Percentiles rank a stretch among this genome's conserved stretches.
These are phyloP conservation scores for Batillaria attramentaria DNA, from an alignment of 1,140 invertebrate genomes.

Conservation along the genomic window DNA sequence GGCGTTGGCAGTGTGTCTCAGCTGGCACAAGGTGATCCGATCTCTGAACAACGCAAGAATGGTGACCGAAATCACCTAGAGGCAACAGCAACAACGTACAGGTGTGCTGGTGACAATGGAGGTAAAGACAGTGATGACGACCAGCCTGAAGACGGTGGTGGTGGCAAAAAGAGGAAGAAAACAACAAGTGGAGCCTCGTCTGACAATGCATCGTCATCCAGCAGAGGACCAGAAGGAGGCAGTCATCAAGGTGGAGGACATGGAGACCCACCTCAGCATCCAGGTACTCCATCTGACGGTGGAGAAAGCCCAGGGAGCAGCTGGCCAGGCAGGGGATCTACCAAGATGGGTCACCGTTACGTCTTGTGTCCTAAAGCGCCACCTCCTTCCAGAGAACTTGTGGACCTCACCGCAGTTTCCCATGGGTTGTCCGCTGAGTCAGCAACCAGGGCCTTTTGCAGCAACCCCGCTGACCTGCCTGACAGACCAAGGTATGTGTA, in stretches of 20 bases:
- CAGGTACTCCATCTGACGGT: not conserved
- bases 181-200: not conserved
- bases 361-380: slow-evolving; percentile 38
- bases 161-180: slow-evolving; percentile 11
- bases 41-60: not conserved
- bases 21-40: not conserved
- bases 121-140: not conserved
- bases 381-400: slow-evolving; percentile 43
- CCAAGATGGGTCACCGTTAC: too few relatives aligned
- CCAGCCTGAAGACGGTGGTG: slow-evolving; percentile 18
- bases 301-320: not conserved
- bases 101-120: not conserved
- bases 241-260: not conserved
- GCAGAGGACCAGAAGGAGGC: not conserved
- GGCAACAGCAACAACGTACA: not conserved
- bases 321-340: too few relatives aligned
- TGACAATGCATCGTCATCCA: not conserved
- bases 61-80: not conserved
- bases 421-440: slow-evolving; percentile 47
- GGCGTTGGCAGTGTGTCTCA: not conserved
- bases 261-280: too few relatives aligned
- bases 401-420: slow-evolving; percentile 34
- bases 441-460: slow-evolving; percentile 52
- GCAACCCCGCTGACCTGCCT: slow-evolving; percentile 56
- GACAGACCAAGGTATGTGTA: slow-evolving; percentile 56